Evolutionary conservation across 2,888 invertebrate species (phyloP).

Genomic region (Tetranychus piercei): DNA sequence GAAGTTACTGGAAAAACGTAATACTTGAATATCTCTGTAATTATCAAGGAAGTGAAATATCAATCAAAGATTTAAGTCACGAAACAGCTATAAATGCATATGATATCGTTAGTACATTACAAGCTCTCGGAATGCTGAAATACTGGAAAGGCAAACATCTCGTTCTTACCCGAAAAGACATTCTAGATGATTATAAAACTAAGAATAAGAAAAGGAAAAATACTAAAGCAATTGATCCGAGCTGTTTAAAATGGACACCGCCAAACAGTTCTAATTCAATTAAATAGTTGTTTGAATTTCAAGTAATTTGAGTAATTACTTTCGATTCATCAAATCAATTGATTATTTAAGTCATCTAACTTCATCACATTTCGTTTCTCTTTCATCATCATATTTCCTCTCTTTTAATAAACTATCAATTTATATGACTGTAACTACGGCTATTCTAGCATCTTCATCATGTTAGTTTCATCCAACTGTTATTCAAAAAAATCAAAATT

Average conservation of each 20-base stretch:
- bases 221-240: constrained; percentile 67
- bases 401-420: too few relatives aligned
- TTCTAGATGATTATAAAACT: constrained; percentile 75
- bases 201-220: constrained; percentile 53
- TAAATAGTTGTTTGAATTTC: not conserved
- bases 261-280: not conserved
- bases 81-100: constrained; percentile 91
- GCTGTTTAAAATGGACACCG: constrained; percentile 57
- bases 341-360: too few relatives aligned
- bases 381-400: too few relatives aligned
- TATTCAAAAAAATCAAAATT: not conserved
- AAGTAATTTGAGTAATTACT: too few relatives aligned
- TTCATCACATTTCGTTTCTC: too few relatives aligned
- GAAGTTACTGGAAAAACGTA: constrained; percentile 97
- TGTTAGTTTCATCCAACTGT: too few relatives aligned
- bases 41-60: constrained; percentile 66
- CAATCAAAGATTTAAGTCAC: constrained; percentile 64
- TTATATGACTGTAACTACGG: too few relatives aligned
- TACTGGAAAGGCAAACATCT: constrained; percentile 98
- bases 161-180: constrained; percentile 63
- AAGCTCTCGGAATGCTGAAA: constrained; percentile 89
- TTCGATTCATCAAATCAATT: too few relatives aligned
- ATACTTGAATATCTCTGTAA: constrained; percentile 74
- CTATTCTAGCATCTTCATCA: too few relatives aligned
- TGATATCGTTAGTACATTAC: constrained; percentile 90